Percentiles rank a stretch among this genome's conserved stretches.
phyloP scores from a whole-genome alignment of 2,797 vertebrate genomes.

The Microcaecilia unicolor region DNA sequence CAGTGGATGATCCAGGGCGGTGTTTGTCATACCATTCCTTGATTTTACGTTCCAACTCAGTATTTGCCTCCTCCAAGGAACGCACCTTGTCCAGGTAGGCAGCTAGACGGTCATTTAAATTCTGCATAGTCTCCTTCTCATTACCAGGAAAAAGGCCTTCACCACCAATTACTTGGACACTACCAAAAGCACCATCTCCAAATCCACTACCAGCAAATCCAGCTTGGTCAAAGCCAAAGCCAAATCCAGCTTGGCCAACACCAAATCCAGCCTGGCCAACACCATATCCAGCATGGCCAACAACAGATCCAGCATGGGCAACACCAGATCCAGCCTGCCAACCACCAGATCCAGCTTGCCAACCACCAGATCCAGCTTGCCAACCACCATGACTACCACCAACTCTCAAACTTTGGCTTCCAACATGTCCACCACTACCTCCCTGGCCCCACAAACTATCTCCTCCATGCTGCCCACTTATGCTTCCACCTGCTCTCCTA shows the following conservation, averaged over 20 bases:
- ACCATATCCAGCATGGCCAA: background rate
- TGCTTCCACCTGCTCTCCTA: too few relatives aligned
- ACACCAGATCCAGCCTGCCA: too few relatives aligned
- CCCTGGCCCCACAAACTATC: conserved; percentile 13
- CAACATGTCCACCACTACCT: conserved; percentile 17
- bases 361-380: too few relatives aligned
- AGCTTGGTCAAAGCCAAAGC: conserved; percentile 20
- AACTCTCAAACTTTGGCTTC: conserved; percentile 5
- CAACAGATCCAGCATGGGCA: conserved; percentile 1
- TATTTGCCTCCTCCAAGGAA: conserved; percentile 69
- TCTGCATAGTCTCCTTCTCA: conserved; percentile 93
- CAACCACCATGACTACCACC: background rate
- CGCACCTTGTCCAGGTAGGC: conserved; percentile 82
- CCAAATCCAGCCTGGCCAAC: conserved; percentile 18
- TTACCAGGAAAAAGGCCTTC: conserved; percentile 49
- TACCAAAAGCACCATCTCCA: conserved; percentile 39
- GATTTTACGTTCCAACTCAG: conserved; percentile 73
- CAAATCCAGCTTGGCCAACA: conserved; percentile 16
- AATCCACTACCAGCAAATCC: conserved; percentile 14
- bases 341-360: too few relatives aligned
- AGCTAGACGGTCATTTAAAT: conserved; percentile 87
- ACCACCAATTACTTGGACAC: conserved; percentile 13
- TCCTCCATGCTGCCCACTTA: too few relatives aligned
- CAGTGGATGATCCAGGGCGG: conserved; percentile 41
- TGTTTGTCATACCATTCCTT: conserved; percentile 71